Base-by-base conservation (phyloP, 2,113 vertebrate species). In the Sporophila hypoxantha region DNA sequence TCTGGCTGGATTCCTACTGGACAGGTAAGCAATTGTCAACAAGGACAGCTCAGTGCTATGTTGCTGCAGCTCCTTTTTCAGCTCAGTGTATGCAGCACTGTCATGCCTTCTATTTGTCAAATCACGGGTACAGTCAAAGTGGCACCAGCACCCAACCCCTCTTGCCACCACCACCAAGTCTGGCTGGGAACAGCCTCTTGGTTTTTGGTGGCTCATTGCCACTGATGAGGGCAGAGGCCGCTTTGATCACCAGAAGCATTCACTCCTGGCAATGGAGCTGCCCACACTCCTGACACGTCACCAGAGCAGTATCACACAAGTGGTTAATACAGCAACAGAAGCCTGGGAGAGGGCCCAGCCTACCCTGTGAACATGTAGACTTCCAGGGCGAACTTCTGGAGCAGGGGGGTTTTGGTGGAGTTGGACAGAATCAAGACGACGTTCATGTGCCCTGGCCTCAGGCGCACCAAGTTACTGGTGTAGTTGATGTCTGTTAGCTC, bases 341-440 rank as follows among this genome's bases (percentile, higher is more conserved):
- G n/a, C n/a, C n/a, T 0, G 0, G 84, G 49, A 41, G 61, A 46
- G 36, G 21, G 6, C 30, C 65, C 26, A 4, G 59, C 97, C 94
- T 73, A 99, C 99, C 98, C 98, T 2, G 99, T 99, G 94, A 99
- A 99, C 0, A 98, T 98, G 96, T 99, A 99, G 57, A 99, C 99
- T 91, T 99, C 99, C 86, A 99, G 96, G 60, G 99, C 99, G 30
- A 99, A 99, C 92, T 98, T 99, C 98, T 99, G 99, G 10, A 99
- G 98, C 17, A 99, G 97, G 29, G 96, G 92, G 25, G 98, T 98
- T 95, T 99, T 99, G 89, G 98, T 98, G 46, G 98, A 93, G 50
- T 97, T 97, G 1, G 99, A 98, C n/a, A 99, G 98, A 71, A 99
- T 98, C 87, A 99, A 96, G 74, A 99, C 98, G n/a, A 99, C 98